A percentile compares a stretch with the other conserved stretches of the same genome.
Evolutionary conservation across 2,797 vertebrate species (phyloP).

Genomic region (Huso huso): DNA sequence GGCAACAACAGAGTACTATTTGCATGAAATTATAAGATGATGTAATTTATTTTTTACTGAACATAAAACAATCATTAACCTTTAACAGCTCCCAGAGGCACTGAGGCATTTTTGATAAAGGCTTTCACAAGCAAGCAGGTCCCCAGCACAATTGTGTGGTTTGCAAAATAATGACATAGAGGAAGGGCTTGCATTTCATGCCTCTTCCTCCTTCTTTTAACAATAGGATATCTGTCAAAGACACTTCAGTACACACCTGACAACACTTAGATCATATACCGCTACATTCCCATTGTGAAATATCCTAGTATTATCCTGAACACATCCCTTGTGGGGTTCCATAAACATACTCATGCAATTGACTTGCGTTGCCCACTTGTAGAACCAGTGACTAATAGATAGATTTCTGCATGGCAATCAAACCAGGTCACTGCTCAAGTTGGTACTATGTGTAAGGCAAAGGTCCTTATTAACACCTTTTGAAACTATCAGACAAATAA

Average conservation of each 20-base stretch:
- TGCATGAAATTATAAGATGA: conserved; percentile 46
- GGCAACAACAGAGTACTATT: conserved; percentile 33
- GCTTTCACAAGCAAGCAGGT: conserved; percentile 39
- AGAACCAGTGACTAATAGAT: too few species aligned
- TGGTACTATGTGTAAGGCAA: too few species aligned
- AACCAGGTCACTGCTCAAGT: too few species aligned
- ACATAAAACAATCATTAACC: conserved; percentile 40
- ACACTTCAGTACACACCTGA: conserved; percentile 28
- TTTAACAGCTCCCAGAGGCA: conserved; percentile 44
- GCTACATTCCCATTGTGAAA: too few species aligned
- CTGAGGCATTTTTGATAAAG: conserved; percentile 45
- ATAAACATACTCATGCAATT: too few species aligned
- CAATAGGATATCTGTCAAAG: conserved; percentile 54
- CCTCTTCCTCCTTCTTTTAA: conserved; percentile 60
- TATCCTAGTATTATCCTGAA: too few species aligned
- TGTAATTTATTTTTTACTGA: conserved; percentile 46
- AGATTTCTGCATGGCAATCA: too few species aligned
- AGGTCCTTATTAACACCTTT: too few species aligned
- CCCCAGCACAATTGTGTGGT: conserved; percentile 39
- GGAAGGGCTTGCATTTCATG: conserved; percentile 59
- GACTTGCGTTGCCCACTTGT: too few species aligned
- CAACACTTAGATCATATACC: conserved; percentile 11
- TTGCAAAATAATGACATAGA: conserved; percentile 49
- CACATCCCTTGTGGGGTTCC: too few species aligned
- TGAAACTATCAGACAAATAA: too few species aligned